phyloP scores from a whole-genome alignment of 2,888 invertebrate genomes.

The Yponomeuta plumbellus region DNA sequence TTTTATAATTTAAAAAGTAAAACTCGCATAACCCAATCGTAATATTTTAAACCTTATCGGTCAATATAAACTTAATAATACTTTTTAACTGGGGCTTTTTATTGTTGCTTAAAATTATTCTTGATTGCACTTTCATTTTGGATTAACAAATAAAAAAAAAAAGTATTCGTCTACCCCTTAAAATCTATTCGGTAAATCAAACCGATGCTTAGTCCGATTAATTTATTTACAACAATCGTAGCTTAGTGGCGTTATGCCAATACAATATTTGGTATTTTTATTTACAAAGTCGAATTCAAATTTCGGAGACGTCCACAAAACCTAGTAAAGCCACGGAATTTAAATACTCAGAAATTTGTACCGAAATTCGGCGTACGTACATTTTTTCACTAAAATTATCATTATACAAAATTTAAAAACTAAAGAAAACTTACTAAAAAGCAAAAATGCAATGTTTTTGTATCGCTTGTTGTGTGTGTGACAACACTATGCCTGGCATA shows the following conservation, averaged over 20 bases:
- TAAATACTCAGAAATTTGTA: conserved; percentile 64
- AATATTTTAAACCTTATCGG: conserved; percentile 73
- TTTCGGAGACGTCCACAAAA: conserved; percentile 30
- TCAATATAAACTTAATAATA: conserved; percentile 75
- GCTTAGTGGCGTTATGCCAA: background rate
- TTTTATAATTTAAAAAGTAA: conserved; percentile 70
- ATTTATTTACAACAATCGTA: conserved; percentile 6
- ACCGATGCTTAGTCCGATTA: conserved; percentile 3
- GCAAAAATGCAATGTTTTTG: conserved; percentile 70
- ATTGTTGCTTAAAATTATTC: conserved; percentile 66
- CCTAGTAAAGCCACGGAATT: conserved; percentile 39
- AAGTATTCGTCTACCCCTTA: conserved; percentile 5
- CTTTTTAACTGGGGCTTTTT: conserved; percentile 69
- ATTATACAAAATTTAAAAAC: conserved; percentile 28
- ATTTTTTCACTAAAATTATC: conserved; percentile 10
- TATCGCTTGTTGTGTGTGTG: conserved; percentile 48
- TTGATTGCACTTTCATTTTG: conserved; percentile 67
- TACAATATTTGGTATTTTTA: conserved; percentile 69
- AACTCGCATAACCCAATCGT: conserved; percentile 71
- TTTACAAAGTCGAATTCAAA: conserved; percentile 61
- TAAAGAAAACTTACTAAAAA: conserved; percentile 58
- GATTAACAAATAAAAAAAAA: conserved; percentile 50
- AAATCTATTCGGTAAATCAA: background rate
- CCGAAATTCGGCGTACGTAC: conserved; percentile 55
- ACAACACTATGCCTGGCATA: conserved; percentile 38